A percentile compares a stretch with the other conserved stretches of the same genome.
phyloP scores from a whole-genome alignment of 2,113 vertebrate genomes.

The Speoplatyrhinus poulsoni region DNA sequence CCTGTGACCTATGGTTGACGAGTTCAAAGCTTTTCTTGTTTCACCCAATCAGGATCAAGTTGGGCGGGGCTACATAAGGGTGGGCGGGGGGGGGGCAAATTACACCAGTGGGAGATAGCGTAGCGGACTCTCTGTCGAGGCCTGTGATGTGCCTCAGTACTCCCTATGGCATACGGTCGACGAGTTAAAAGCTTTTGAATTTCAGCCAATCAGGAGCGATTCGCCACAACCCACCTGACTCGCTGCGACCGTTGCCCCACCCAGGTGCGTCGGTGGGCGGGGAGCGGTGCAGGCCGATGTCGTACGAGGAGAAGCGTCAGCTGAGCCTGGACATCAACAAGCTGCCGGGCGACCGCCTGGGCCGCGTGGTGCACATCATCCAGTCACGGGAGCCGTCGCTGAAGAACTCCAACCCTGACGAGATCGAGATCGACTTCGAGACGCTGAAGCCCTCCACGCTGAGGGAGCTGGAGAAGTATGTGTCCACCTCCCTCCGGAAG shows the following conservation, averaged over 20 bases:
- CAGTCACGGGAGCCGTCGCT: conserved; percentile 88
- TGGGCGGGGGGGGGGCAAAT: too few relatives aligned
- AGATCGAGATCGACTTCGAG: conserved; percentile 96
- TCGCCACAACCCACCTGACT: background rate
- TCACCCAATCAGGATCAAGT: too few relatives aligned
- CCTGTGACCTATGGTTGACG: too few relatives aligned
- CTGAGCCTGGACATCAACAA: conserved; percentile 95
- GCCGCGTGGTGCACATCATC: conserved; percentile 91
- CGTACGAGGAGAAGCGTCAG: conserved; percentile 92
- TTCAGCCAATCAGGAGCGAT: too few relatives aligned
- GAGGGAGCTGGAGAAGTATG: conserved; percentile 89
- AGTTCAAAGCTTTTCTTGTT: too few relatives aligned
- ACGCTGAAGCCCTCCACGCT: conserved; percentile 90
- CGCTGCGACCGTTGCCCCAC: background rate
- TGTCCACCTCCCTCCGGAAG: conserved; percentile 87
- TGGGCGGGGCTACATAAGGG: too few relatives aligned
- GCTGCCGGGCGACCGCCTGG: conserved; percentile 88
- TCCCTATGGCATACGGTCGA: too few relatives aligned
- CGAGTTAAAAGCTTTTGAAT: background rate
- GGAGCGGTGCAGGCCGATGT: conserved; percentile 86
- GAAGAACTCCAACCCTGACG: conserved; percentile 91
- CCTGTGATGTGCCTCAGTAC: too few relatives aligned
- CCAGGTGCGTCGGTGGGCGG: conserved; percentile 46
- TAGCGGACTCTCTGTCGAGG: too few relatives aligned
- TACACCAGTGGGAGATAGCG: too few relatives aligned